These are phyloP conservation scores for Drosophila virilis DNA, from an alignment of 1,140 invertebrate genomes.

Conservation along the genomic window DNA sequence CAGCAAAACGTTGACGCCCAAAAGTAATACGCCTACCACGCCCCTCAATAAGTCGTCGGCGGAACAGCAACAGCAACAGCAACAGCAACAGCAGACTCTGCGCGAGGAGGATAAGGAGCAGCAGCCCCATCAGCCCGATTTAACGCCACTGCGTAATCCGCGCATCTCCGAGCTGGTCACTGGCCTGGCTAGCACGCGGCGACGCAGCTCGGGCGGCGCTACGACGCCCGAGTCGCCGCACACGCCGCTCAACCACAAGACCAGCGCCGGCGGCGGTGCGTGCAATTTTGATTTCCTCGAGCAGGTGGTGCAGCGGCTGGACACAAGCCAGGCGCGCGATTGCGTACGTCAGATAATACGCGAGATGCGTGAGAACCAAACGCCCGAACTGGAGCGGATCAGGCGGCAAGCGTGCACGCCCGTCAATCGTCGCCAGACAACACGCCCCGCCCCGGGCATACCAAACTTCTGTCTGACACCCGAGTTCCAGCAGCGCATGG, in stretches of 20 bases:
- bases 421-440: constrained; percentile 51
- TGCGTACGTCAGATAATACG: constrained; percentile 76
- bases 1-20: constrained; percentile 7
- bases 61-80: background rate
- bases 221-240: constrained; percentile 57
- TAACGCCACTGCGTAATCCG: constrained; percentile 73
- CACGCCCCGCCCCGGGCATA: constrained; percentile 59
- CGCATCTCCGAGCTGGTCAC: constrained; percentile 72
- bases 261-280: constrained; percentile 1
- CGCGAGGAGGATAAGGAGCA: constrained; percentile 39
- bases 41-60: constrained; percentile 31
- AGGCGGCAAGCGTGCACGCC: constrained; percentile 73
- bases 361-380: constrained; percentile 78
- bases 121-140: constrained; percentile 29
- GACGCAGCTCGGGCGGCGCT: constrained; percentile 23
- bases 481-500: constrained; percentile 78
- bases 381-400: constrained; percentile 77
- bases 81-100: background rate
- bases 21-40: background rate
- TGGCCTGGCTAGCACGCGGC: constrained; percentile 18
- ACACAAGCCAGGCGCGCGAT: constrained; percentile 62
- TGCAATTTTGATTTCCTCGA: constrained; percentile 77
- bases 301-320: constrained; percentile 58
- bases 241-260: constrained; percentile 55
- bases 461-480: constrained; percentile 78